Base-by-base conservation (phyloP, 2,797 vertebrate genomes). In the Onychomys torridus region DNA sequence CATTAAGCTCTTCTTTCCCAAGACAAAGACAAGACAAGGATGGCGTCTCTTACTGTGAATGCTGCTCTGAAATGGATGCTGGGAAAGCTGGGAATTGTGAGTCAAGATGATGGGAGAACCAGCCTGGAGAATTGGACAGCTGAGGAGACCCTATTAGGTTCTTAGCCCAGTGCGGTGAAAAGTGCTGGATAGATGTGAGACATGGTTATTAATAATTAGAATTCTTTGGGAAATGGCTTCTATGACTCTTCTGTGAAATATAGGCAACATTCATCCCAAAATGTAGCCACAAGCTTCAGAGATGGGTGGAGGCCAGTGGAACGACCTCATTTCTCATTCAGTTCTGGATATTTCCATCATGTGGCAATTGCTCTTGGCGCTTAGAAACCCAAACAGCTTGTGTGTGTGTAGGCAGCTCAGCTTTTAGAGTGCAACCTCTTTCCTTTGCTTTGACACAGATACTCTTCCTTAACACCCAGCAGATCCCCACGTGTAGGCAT, bases 401-500 rank as follows among this genome's bases (percentile, higher is more conserved):
- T 67, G 83, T 85, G 83, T n/a, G 1, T 29, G 5, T 73, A 78
- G 29, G 57, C 12, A 3, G 52, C 93, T 89, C 83, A 49, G 3
- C 94, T 49, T 32, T 78, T 57, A 0, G 37, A 93, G 52, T 34
- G 91, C 90, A 78, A 94, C 37, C 34, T 57, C 49, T 75, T 96
- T 94, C 97, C 95, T 95, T 11, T 10, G 86, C 96, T 95, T 89
- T 94, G 84, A 95, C 96, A 95, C 0, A 6, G 97, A 89, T 27
- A 29, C 97, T 96, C 97, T 96, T 97, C 96, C 94, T 93, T 93
- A 61, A 67, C 94, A 52, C 97, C 94, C 97, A 78, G 86, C 90
- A 49, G 95, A 83, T 94, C 12, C 93, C 16, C 89, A 71, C 32
- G 49, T 6, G 57, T 77, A 46, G 77, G 97, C 86, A 85, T 29